A percentile compares a stretch with the other conserved stretches of the same genome.
Conservation (phyloP, 2,113 vertebrate species). For the Myodes glareolus region DNA sequence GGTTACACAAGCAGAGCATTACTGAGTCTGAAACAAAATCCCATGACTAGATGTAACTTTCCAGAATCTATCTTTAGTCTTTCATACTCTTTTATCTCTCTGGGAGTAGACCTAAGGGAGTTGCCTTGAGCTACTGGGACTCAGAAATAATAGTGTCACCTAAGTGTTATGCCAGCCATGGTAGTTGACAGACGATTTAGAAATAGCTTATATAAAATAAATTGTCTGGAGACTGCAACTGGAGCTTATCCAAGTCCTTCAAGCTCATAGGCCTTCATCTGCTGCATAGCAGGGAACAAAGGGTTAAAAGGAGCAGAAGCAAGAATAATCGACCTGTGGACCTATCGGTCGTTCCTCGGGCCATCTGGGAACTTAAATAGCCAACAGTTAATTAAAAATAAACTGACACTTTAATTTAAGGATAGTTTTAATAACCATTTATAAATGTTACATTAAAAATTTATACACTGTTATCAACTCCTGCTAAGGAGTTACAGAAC, state of each 20-base stretch:
- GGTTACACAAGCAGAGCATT: not conserved
- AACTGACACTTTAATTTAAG: slow-evolving; percentile 92
- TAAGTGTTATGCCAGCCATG: not conserved
- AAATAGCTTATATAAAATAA: slow-evolving; percentile 15
- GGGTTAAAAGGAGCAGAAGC: slow-evolving; percentile 80
- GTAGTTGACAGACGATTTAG: not conserved
- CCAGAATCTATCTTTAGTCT: not conserved
- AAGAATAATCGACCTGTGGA: slow-evolving; percentile 82
- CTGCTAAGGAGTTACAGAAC: slow-evolving; percentile 91
- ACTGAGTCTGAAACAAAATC: not conserved
- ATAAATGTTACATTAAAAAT: slow-evolving; percentile 93
- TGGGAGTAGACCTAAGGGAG: not conserved
- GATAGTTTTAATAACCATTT: slow-evolving; percentile 93
- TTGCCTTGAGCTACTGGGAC: not conserved
- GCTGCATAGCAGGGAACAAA: slow-evolving; percentile 15
- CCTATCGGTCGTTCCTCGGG: slow-evolving; percentile 84
- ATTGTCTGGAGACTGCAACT: not conserved
- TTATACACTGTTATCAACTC: slow-evolving; percentile 91
- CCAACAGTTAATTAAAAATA: slow-evolving; percentile 93
- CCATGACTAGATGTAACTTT: not conserved
- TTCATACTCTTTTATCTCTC: not conserved
- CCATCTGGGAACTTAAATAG: slow-evolving; percentile 87
- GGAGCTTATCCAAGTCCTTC: not conserved
- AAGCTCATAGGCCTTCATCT: not conserved
- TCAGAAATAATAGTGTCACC: not conserved